Evolutionary conservation across 2,888 invertebrate genomes (phyloP).

Genomic region (Pheosia gnoma): DNA sequence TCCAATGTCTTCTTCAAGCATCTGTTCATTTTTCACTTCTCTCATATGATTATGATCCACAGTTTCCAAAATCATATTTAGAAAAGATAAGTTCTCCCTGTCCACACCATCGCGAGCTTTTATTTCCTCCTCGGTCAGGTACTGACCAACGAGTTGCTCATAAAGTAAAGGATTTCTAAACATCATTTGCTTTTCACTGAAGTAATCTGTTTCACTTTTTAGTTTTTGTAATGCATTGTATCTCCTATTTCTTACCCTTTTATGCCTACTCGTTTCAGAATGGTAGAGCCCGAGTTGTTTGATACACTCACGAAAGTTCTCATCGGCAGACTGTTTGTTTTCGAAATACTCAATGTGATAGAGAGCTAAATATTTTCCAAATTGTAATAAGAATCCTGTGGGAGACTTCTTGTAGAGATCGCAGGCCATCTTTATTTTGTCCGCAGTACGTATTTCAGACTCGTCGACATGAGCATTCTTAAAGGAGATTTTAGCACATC

Average conservation of each 20-base stretch:
- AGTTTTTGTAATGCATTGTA: conserved; percentile 92
- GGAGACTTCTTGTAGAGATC: conserved; percentile 87
- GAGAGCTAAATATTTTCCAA: conserved; percentile 87
- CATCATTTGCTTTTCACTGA: conserved; percentile 97
- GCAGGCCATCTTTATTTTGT: conserved; percentile 88
- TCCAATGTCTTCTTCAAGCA: conserved; percentile 83
- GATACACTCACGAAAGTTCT: conserved; percentile 86
- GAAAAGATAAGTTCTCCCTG: conserved; percentile 85
- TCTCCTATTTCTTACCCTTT: conserved; percentile 90
- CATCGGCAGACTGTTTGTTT: conserved; percentile 55
- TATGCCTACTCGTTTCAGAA: conserved; percentile 75
- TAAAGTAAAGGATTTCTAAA: conserved; percentile 94
- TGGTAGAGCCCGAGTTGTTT: conserved; percentile 84
- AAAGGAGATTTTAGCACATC: conserved; percentile 87
- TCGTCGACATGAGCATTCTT: conserved; percentile 93
- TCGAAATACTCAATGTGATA: conserved; percentile 90
- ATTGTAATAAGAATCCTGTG: conserved; percentile 89
- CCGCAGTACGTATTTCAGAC: conserved; percentile 86
- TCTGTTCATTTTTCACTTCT: conserved; percentile 85
- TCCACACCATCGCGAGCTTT: conserved; percentile 85
- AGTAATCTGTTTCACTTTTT: conserved; percentile 89
- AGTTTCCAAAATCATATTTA: conserved; percentile 91
- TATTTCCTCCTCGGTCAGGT: conserved; percentile 90
- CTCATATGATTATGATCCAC: conserved; percentile 89
- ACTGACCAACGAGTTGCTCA: conserved; percentile 95